A percentile compares a stretch with the other conserved stretches of the same genome.
Conservation (phyloP, 2,797 vertebrate species). For the Peromyscus eremicus region DNA sequence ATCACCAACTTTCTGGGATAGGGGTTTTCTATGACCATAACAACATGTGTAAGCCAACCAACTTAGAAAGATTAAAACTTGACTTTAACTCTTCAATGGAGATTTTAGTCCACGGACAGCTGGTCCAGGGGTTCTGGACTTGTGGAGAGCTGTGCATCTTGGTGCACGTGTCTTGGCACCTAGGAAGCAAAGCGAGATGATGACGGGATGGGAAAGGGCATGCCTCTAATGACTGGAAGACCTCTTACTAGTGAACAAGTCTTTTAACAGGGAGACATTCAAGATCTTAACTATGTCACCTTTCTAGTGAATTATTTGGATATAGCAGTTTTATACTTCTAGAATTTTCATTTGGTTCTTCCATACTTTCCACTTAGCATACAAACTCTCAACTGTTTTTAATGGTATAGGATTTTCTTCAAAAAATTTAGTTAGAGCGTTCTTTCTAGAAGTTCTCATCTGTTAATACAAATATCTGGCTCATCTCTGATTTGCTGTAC, state of each 20-base stretch:
- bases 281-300: neutral
- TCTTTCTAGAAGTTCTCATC: neutral
- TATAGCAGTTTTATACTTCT: neutral
- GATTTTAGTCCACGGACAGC: neutral
- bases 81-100: neutral
- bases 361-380: neutral
- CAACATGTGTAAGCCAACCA: neutral
- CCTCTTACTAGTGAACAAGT: neutral
- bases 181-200: neutral
- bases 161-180: neutral
- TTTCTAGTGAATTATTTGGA: neutral
- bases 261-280: neutral
- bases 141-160: neutral
- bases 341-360: constrained; percentile 50
- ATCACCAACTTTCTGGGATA: neutral
- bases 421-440: neutral
- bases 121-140: neutral
- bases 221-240: neutral
- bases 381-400: neutral
- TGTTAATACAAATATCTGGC: constrained; percentile 23
- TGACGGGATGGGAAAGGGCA: neutral
- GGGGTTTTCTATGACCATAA: neutral
- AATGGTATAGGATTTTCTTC: neutral
- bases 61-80: neutral
- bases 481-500: constrained; percentile 13